Evolutionary conservation across 1,140 invertebrate genomes (phyloP), one percentile per base, ranked within the genome.

Genomic region (Papilio machaon): DNA sequence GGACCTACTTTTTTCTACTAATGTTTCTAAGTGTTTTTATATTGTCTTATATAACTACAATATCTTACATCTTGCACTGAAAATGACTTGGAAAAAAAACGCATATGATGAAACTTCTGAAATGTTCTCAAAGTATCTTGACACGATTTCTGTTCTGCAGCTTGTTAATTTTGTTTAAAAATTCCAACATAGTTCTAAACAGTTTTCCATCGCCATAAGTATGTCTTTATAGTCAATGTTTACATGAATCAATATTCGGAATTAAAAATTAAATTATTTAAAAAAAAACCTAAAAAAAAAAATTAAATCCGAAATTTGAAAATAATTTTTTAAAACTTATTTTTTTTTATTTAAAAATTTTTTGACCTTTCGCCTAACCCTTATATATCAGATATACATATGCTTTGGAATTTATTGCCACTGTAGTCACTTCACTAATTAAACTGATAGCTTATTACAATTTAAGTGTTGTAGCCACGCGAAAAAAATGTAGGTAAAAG

Each of bases 61-160:
- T 64, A 64, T 30, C 64, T 67, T 11, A 67, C 23, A 67, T 35
- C 30, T 67, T 67, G 30, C 64, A 67, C 23, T 23, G 64, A 38
- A 67, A 35, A 67, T 35, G 64, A 67, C 58, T 64, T 46, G 13
- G 10, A 64, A 67, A 78, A 35, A 79, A 67, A 43, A 79, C 38
- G 77, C 54, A 60, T 79, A 47, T 64, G 46, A 79, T 46, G 60
- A 67, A 79, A 79, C 58, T 64, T 79, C 43, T 79, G 58, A 79
- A 79, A 79, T 58, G 58, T 79, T 79, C 77, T 79, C 38, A 79
- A 64, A 79, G 77, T 47, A 67, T 79, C 77, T 79, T 79, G 77
- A 79, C 77, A 79, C 77, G 60, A 64, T 64, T 79, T 64, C 77
- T 35, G 54, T 67, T 67, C 60, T 67, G 60, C 38, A 79, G 77